These are phyloP conservation scores for Helicorthomorpha holstii DNA, from an alignment of 1,140 invertebrate genomes.

Conservation along the genomic window DNA sequence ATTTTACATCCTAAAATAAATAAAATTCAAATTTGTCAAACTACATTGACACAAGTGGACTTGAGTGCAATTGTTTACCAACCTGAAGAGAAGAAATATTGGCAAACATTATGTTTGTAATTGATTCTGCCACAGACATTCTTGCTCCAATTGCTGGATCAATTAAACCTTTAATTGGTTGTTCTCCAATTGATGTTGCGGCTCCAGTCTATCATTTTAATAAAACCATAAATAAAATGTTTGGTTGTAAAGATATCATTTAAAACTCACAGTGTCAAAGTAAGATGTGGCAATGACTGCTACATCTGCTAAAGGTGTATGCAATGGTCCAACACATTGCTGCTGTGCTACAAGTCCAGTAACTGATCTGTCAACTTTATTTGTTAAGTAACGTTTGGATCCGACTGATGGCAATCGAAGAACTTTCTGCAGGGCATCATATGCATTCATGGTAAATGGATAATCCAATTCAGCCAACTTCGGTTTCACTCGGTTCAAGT, in stretches of 20 bases:
- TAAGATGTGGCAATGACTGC: constrained; percentile 73
- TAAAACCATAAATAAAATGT: no score
- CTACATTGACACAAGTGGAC: no score
- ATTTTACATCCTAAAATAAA: constrained; percentile 61
- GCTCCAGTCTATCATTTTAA: constrained; percentile 46
- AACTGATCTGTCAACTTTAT: constrained; percentile 87
- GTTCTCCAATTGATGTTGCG: constrained; percentile 88
- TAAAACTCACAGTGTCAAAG: constrained; percentile 22
- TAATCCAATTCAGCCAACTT: constrained; percentile 28
- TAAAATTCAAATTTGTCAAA: constrained; percentile 3
- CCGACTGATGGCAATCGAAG: constrained; percentile 75
- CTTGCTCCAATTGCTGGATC: constrained; percentile 64
- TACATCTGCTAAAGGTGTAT: constrained; percentile 86
- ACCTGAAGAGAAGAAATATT: constrained; percentile 57
- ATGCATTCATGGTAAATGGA: constrained; percentile 35
- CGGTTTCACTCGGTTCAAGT: constrained; percentile 15
- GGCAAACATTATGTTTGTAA: constrained; percentile 94
- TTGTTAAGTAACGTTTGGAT: constrained; percentile 90
- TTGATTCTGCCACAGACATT: constrained; percentile 81
- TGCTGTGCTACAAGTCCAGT: constrained; percentile 92
- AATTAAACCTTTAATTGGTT: constrained; percentile 83
- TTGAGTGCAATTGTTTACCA: no score
- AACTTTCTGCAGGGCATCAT: constrained; percentile 56
- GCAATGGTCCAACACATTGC: constrained; percentile 90
- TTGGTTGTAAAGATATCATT: neutral